Evolutionary conservation across 2,113 vertebrate species (phyloP).

Genomic region (Cavia aperea): DNA sequence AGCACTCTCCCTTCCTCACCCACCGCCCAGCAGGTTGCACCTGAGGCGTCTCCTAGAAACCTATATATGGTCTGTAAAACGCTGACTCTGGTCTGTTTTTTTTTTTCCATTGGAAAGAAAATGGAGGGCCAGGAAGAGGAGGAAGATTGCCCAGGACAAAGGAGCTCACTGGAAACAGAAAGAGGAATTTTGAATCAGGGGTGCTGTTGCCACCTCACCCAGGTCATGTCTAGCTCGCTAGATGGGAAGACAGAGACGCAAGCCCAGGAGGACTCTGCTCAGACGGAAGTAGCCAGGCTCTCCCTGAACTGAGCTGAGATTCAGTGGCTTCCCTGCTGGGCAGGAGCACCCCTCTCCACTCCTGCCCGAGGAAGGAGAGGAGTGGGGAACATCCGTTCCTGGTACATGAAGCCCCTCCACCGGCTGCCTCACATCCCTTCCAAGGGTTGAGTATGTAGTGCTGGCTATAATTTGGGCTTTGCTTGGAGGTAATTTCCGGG

Average conservation of each 20-base stretch:
- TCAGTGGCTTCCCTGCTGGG: neutral
- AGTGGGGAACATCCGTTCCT: neutral
- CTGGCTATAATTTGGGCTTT: conserved; percentile 46
- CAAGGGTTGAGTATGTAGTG: neutral
- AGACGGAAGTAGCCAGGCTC: neutral
- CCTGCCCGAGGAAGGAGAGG: neutral
- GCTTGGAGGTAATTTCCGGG: conserved; percentile 71
- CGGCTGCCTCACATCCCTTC: neutral
- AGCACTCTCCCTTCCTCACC: neutral
- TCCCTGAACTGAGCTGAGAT: neutral
- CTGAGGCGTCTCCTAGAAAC: neutral
- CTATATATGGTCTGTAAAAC: neutral
- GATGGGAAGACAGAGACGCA: neutral
- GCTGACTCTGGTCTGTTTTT: neutral
- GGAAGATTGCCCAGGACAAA: neutral
- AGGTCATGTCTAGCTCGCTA: neutral
- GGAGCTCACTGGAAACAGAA: neutral
- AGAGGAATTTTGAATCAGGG: too few species aligned
- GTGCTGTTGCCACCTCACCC: neutral
- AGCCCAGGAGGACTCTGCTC: neutral
- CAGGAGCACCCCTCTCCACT: neutral
- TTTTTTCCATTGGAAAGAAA: neutral
- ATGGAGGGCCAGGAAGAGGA: neutral
- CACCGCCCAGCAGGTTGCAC: neutral
- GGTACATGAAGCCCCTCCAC: neutral